Base-by-base conservation (phyloP, 2,888 invertebrate species). In the Latrodectus elegans region DNA sequence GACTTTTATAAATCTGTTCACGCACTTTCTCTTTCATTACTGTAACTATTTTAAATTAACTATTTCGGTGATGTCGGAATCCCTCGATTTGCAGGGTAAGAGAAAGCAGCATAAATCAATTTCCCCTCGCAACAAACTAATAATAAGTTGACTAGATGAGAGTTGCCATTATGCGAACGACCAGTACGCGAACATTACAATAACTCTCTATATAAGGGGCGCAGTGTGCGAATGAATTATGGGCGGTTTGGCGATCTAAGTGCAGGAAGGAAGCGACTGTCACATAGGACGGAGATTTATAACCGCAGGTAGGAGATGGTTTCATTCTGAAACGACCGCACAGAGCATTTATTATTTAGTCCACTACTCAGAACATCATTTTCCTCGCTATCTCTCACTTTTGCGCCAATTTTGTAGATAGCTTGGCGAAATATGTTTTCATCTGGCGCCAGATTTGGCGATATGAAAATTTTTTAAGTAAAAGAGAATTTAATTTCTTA, bases 201-300 rank as follows among this genome's bases (percentile, higher is more conserved):
- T 86, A 80, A 80, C 76, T 87, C 73, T 67, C n/a, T 55, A 6
- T 38, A 38, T 38, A 38, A 38, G 38, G 38, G 51, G 73, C 74
- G 38, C 51, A 26, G 68, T 38, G 80, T 15, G 65, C 53, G 71
- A 68, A 87, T 87, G 86, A 87, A 77, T 87, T 87, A 87, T 87
- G 86, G 52, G 81, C 49, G 76, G 72, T 77, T 81, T 72, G 81
- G 86, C 72, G 81, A 81, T 81, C 86, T 87, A 87, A 87, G 86
- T 81, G 86, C 86, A 77, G 81, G 81, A 81, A 87, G 86, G 86
- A 87, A 87, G 81, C 81, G 77, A 87, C 86, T 87, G 86, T 81
- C 86, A 81, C 86, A 81, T 53, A 77, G 71, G 86, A 87, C 86
- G 76, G 86, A 87, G 86, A 87, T 87, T 87, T 87, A 87, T 81